Base-by-base conservation (phyloP, 2,888 invertebrate species). In the Sphinx pinastri region DNA sequence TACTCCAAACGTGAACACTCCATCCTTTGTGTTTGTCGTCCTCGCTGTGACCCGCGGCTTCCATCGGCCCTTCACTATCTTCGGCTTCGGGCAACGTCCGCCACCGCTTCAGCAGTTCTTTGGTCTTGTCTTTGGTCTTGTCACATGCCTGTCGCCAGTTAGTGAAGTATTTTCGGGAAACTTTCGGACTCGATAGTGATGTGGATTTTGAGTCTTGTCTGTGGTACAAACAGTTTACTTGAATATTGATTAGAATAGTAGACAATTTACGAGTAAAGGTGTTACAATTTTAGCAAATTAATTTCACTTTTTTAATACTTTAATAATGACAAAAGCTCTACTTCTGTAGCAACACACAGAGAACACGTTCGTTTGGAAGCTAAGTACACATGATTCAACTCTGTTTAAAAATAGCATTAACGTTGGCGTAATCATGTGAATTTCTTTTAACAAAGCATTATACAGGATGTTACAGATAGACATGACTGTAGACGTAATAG, bases 1-100 rank as follows among this genome's bases (percentile, higher is more conserved):
- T 89, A 96, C 96, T 96, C 96, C 96, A 97, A 74, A 96, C 96
- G 84, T 96, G 96, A 38, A 96, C 96, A 81, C 96, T 96, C 96
- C 96, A 97, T n/a, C 96, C 95, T 67, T 95, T 94, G 45, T 94
- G 93, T 67, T 94, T 94, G 49, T 90, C 92, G 11, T 93, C 94
- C 12, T 91, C 88, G 16, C 86, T 86, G 57, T 84, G 82, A 11
- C 84, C 88, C 1, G 89, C 76, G 47, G 89, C 84, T 85, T 90
- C 86, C 90, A 92, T 91, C 77, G 88, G 85, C 73, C 78, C 82
- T 73, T 87, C 88, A 5, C 80, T 81, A 1, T 80, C 88, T 67
- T 95, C 95, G 14, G 94, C 91, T 79, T 96, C 96, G 0, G 96
- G 96, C 72, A 96, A 88, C 8, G 96, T 96, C 79, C 96, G 88